These are phyloP conservation scores for Platycheirus rosarum DNA, from an alignment of 2,888 invertebrate genomes.

Conservation along the genomic window DNA sequence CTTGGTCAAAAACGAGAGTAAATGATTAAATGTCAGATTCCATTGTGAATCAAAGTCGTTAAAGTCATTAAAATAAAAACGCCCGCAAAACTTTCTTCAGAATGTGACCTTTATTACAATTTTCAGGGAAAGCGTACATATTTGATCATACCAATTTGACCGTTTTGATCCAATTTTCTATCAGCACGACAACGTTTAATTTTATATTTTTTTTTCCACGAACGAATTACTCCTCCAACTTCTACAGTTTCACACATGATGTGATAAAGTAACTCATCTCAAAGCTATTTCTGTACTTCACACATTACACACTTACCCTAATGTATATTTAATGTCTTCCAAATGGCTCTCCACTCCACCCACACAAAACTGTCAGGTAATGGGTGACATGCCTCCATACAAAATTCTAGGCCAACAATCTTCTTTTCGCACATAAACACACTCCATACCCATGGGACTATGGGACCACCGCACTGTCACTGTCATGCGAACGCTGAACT, in stretches of 20 bases:
- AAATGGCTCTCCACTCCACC: conserved; percentile 45
- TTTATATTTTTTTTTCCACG: not conserved
- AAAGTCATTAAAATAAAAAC: too few relatives aligned
- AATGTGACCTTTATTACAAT: too few relatives aligned
- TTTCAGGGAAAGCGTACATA: conserved; percentile 36
- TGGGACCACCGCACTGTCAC: conserved; percentile 9
- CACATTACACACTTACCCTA: conserved; percentile 25
- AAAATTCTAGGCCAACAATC: conserved; percentile 57
- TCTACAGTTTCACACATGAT: not conserved
- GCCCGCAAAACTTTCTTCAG: too few relatives aligned
- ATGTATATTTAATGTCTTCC: conserved; percentile 64
- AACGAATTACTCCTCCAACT: not conserved
- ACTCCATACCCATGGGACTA: conserved; percentile 15
- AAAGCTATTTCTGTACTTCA: conserved; percentile 24
- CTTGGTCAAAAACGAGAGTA: too few relatives aligned
- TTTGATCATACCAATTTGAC: conserved; percentile 19
- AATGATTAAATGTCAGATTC: too few relatives aligned
- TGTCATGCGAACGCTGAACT: conserved; percentile 27
- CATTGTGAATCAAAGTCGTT: too few relatives aligned
- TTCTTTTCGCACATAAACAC: conserved; percentile 14
- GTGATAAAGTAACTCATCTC: conserved; percentile 37
- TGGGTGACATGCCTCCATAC: conserved; percentile 41
- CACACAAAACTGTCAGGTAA: conserved; percentile 36
- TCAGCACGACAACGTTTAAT: not conserved
- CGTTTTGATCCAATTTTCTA: conserved; percentile 43